Percentiles rank a stretch among this genome's conserved stretches.
These are phyloP conservation scores for Rhinolophus sinicus DNA, from an alignment of 2,113 vertebrate species.

Conservation along the genomic window DNA sequence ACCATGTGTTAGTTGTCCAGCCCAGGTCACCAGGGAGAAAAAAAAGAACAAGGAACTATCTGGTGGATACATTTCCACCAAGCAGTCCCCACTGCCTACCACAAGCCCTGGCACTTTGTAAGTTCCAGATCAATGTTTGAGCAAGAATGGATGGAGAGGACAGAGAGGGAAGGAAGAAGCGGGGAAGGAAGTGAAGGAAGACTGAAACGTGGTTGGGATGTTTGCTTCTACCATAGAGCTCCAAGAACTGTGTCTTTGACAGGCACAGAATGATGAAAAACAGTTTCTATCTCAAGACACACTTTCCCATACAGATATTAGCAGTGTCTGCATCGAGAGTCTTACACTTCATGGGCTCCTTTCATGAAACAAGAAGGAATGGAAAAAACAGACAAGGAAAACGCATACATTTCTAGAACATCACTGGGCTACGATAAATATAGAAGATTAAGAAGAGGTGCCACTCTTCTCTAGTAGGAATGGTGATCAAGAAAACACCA, in stretches of 20 bases:
- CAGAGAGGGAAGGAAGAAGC: neutral
- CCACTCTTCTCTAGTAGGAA: neutral
- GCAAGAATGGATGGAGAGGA: neutral
- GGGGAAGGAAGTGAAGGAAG: neutral
- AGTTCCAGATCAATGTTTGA: neutral
- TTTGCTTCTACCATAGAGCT: neutral
- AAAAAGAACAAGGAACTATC: neutral
- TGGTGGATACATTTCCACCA: neutral
- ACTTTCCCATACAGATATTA: neutral
- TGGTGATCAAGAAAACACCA: neutral
- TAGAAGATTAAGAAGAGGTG: neutral
- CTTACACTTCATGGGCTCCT: neutral
- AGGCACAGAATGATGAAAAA: neutral
- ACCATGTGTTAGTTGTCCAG: neutral
- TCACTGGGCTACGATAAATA: neutral
- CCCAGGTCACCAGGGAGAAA: neutral
- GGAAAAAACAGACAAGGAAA: slow-evolving; percentile 2
- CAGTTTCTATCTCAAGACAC: neutral
- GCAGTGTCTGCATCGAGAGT: neutral
- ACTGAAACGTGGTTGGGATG: neutral
- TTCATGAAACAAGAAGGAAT: neutral
- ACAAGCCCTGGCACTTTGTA: neutral
- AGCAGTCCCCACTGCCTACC: neutral
- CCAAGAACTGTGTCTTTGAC: neutral
- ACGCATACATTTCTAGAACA: neutral